These are phyloP conservation scores for Lasioglossum leucozonium DNA, from an alignment of 2,888 invertebrate genomes.

Conservation along the genomic window DNA sequence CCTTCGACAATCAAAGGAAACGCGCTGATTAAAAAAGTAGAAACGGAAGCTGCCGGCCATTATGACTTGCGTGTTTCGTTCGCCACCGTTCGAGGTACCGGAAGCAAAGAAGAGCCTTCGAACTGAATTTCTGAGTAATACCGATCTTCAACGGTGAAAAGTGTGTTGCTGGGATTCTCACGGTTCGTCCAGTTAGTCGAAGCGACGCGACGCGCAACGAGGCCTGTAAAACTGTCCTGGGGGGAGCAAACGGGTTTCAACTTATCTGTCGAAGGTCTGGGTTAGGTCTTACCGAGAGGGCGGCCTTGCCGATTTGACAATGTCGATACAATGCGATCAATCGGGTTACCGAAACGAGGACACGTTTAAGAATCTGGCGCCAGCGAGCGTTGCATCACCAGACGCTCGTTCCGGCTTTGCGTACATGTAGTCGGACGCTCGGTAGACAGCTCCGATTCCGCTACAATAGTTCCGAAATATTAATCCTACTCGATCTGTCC, in stretches of 20 bases:
- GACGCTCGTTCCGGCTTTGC: conserved; percentile 32
- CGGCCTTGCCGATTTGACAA: conserved; percentile 67
- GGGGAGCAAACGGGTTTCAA: conserved; percentile 41
- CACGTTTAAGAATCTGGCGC: conserved; percentile 61
- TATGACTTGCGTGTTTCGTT: background rate
- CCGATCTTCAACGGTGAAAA: background rate
- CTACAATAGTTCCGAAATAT: conserved; percentile 1
- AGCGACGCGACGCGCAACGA: background rate
- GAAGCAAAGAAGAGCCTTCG: conserved; percentile 8
- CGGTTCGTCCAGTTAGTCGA: conserved; percentile 12
- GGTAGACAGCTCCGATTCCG: background rate
- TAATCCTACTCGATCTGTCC: conserved; percentile 7
- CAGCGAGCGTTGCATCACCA: conserved; percentile 49
- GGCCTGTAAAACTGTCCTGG: background rate
- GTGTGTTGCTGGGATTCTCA: conserved; percentile 3
- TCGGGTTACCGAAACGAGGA: conserved; percentile 52
- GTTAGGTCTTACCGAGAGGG: conserved; percentile 51
- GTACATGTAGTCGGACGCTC: background rate
- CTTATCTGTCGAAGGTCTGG: conserved; percentile 64
- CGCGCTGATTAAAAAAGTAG: conserved; percentile 16
- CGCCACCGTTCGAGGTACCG: background rate
- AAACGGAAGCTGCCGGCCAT: conserved; percentile 12
- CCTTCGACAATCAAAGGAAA: conserved; percentile 21
- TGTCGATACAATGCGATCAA: conserved; percentile 48
- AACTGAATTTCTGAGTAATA: conserved; percentile 20